These are phyloP conservation scores for Cyprinodon brontotheroides DNA, from an alignment of 2,113 vertebrate species.

Conservation along the genomic window DNA sequence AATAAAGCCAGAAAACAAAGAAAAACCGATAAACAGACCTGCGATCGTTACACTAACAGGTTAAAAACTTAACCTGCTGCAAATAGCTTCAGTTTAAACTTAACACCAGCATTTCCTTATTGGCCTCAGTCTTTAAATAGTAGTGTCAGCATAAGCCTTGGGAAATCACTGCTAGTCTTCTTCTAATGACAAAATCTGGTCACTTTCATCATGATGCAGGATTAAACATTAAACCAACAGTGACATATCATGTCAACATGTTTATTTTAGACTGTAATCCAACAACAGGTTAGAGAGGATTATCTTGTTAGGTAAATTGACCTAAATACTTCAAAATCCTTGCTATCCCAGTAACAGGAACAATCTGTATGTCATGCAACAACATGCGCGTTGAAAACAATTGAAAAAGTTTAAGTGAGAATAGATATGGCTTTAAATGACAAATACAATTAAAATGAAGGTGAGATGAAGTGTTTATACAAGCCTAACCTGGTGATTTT, in stretches of 20 bases:
- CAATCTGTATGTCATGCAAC: constrained; percentile 43
- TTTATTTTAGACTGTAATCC: constrained; percentile 65
- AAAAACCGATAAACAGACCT: no score
- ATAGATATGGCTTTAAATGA: not conserved
- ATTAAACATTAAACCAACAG: constrained; percentile 43
- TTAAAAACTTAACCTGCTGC: not conserved
- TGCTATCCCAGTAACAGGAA: constrained; percentile 11
- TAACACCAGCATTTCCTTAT: not conserved
- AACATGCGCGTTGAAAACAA: not conserved
- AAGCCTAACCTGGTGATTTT: no score
- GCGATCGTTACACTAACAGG: not conserved
- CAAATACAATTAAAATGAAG: no score
- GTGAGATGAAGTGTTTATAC: no score
- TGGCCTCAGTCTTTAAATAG: not conserved
- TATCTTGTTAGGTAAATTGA: constrained; percentile 58
- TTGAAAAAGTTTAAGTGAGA: not conserved
- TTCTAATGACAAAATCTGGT: constrained; percentile 46
- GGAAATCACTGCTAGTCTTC: not conserved
- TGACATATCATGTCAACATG: constrained; percentile 38
- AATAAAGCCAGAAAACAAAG: no score
- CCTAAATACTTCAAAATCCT: constrained; percentile 37
- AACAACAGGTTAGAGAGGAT: constrained; percentile 57
- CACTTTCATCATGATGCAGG: constrained; percentile 37
- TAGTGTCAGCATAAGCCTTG: not conserved
- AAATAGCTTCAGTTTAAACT: not conserved